Base-by-base conservation (phyloP, 2,113 vertebrate genomes). In the Cathartes aura region DNA sequence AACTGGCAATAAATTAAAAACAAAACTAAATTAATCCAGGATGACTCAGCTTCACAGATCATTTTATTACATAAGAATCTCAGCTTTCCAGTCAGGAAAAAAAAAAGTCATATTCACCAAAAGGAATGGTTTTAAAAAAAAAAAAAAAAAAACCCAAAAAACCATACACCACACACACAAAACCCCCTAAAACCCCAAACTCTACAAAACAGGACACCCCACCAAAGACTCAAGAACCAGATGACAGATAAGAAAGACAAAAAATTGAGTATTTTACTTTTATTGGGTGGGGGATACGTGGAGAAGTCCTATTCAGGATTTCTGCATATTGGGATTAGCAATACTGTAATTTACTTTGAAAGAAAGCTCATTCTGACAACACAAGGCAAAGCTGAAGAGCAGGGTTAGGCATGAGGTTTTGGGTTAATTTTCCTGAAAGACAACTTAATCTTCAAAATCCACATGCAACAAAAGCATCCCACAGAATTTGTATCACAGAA, bases 41-140 rank as follows among this genome's bases (percentile, higher is more conserved):
- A 88, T 66, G 50, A 90, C 58, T 82, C 92, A 70, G 79, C 90
- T 80, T 80, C 38, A 88, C 27, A 80, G 45, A 85, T 83, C 6
- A 34, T 85, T 82, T 82, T 53, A 73, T 85, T 90, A 73, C 38
- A 27, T 70, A 89, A 95, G 52, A 91, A 90, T 73, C n/a, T 82
- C 90, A 64, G 67, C n/a, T 66, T 92, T 60, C 62, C 47, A 80
- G 29, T 76, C 19, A 47, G 13, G 5, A 42, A 75, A 58, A 45
- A 40, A 59, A 45, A 32, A 43, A 20, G 6, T 16, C 18, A 6
- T 2, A 2, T 38, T 67, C 56, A 88, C 45, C 26, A 88, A 63
- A 75, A 82, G 27, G 11, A 70, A 85, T 64, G 5, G 32, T 62
- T 79, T 11, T 4, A 76, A 67, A 45, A 72, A 42, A 23, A 60